Base-by-base conservation (phyloP, 2,888 invertebrate genomes). In the Scaptomyza reducta region DNA sequence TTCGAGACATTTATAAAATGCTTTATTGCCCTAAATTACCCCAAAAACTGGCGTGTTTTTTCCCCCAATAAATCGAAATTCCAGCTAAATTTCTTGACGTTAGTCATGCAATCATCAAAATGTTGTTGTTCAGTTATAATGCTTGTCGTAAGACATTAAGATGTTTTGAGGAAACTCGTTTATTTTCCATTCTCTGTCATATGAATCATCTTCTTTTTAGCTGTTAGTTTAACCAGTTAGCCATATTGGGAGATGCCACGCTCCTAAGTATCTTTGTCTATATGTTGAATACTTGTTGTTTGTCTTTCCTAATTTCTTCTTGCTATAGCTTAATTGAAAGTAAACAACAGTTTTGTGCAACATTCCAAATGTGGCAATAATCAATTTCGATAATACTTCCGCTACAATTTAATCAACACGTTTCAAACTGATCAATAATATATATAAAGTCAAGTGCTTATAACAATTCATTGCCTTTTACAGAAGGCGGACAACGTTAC, bases 161-260 rank as follows among this genome's bases (percentile, higher is more conserved):
- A 35, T 35, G 35, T 35, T 14, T 14, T 14, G 22, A 41, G 41
- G 50, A 33, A 50, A 58, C 50, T 16, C 31, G 50, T 57, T 42
- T 25, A 1, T 18, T 41, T 6, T 18, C 10, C 14, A 3, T 41
- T 18, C 27, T 29, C 40, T 25, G 16, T 3, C 10, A 41, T 2
- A 22, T 51, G 58, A 58, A 14, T 58, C 58, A 58, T 49, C 40
- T 57, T 40, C 38, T 40, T 40, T 31, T 57, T 16, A 16, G 4
- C 50, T 58, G 50, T 10, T 50, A 31, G 33, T 27, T 29, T 9
- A 59, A 51, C 50, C 58, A 42, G 58, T 58, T 51, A 49, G 31
- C 58, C 51, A 51, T 42, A 31, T 44, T 33, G 18, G 25, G 33
- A n/a, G 14, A 14, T 13, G 16, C 3, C 45, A 25, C 25, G 14